A percentile compares a stretch with the other conserved stretches of the same genome.
These are phyloP conservation scores for Zaprionus ghesquierei DNA, from an alignment of 1,140 invertebrate species.

Conservation along the genomic window DNA sequence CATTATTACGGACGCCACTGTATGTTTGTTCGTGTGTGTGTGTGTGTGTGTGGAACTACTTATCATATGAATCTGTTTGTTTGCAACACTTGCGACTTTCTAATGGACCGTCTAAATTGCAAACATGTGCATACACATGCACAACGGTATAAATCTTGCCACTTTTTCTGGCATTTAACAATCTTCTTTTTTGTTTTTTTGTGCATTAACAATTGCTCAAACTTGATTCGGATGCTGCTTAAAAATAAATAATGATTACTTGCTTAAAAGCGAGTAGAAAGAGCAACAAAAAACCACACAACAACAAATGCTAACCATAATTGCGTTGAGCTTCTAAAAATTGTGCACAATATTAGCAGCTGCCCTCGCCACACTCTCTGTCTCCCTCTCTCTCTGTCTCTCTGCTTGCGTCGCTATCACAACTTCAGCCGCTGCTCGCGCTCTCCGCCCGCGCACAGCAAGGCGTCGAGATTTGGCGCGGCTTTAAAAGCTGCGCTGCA, in stretches of 20 bases:
- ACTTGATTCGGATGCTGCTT: conserved; percentile 74
- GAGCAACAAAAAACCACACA: conserved; percentile 22
- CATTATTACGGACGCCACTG: background rate
- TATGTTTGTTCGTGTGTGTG: background rate
- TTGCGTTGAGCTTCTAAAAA: conserved; percentile 43
- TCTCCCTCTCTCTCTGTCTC: background rate
- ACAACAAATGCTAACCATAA: conserved; percentile 42
- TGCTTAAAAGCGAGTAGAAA: conserved; percentile 39
- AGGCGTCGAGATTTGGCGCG: conserved; percentile 33
- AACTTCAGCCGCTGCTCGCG: background rate
- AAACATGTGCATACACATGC: conserved; percentile 21
- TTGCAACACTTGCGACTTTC: conserved; percentile 39
- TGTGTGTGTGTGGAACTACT: conserved; percentile 12
- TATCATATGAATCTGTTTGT: conserved; percentile 42
- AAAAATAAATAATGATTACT: conserved; percentile 72
- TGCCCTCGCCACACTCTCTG: background rate
- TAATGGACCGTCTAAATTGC: conserved; percentile 37
- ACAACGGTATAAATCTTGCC: conserved; percentile 50
- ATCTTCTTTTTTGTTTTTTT: conserved; percentile 32
- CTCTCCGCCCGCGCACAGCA: conserved; percentile 25
- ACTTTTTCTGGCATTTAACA: conserved; percentile 40
- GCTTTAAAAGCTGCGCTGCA: conserved; percentile 52
- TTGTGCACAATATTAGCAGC: conserved; percentile 47
- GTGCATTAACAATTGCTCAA: conserved; percentile 71
- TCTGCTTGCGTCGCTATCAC: conserved; percentile 1